phyloP scores from a whole-genome alignment of 2,113 vertebrate species.

The Apteryx owenii region DNA sequence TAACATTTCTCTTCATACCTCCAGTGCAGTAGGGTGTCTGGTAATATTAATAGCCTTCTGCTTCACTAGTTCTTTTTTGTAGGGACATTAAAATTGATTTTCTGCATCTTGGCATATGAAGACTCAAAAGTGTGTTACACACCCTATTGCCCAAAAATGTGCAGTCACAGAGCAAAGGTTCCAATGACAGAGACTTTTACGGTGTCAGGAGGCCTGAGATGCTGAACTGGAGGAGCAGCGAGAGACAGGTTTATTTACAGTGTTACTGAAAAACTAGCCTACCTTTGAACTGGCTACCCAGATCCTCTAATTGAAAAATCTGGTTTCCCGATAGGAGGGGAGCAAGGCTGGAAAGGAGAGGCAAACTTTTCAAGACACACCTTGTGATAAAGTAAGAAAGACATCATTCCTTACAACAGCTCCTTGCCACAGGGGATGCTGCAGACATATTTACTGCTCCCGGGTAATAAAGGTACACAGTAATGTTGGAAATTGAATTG shows the following conservation, averaged over 20 bases:
- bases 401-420: accelerated
- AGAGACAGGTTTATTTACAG: constrained; percentile 41
- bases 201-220: constrained; percentile 32
- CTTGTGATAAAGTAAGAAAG: neutral
- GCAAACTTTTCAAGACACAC: neutral
- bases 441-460: neutral
- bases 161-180: constrained; percentile 2
- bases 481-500: neutral
- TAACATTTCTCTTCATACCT: neutral
- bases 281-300: constrained; percentile 13
- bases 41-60: constrained; percentile 14
- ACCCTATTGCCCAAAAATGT: constrained; percentile 29
- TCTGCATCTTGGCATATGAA: constrained; percentile 38
- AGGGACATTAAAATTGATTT: constrained; percentile 64
- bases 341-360: neutral
- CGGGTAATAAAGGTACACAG: neutral
- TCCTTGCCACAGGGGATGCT: neutral
- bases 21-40: neutral
- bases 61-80: neutral
- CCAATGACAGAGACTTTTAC: constrained; percentile 27
- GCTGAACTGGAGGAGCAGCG: constrained; percentile 30
- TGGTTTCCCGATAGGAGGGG: neutral
- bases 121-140: constrained; percentile 31
- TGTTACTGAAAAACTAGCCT: neutral
- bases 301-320: neutral